phyloP scores from a whole-genome alignment of 2,113 vertebrate genomes.

The Chelonoidis abingdonii region DNA sequence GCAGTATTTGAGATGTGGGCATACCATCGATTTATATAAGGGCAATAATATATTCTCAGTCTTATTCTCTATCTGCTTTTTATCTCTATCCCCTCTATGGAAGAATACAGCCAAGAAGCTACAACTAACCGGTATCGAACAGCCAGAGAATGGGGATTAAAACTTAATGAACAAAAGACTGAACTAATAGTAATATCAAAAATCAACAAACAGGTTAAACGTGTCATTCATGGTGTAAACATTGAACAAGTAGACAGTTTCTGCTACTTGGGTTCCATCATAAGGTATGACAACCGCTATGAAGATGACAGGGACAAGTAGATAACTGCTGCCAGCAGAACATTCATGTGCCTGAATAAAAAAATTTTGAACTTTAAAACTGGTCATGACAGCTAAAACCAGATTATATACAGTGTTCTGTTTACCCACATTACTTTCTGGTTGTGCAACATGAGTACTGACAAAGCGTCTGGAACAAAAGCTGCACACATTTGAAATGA shows the following conservation, averaged over 20 bases:
- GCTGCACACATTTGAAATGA: background rate
- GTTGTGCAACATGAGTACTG: background rate
- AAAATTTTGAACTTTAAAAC: background rate
- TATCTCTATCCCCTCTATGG: no score
- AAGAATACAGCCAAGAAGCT: background rate
- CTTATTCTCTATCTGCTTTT: no score
- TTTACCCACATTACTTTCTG: background rate
- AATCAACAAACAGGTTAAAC: background rate
- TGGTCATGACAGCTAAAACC: background rate
- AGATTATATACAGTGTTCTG: background rate
- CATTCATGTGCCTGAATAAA: background rate
- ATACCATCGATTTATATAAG: no score
- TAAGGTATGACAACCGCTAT: background rate
- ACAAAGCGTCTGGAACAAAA: background rate
- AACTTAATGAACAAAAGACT: background rate
- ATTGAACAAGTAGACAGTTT: background rate
- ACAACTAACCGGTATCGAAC: background rate
- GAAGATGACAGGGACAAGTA: background rate
- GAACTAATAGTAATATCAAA: background rate
- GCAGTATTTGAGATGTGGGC: no score
- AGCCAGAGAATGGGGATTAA: background rate
- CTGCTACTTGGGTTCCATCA: background rate
- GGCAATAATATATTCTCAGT: no score
- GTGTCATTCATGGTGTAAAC: background rate
- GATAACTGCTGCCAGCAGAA: background rate